phyloP scores from a whole-genome alignment of 2,797 vertebrate genomes.

The Gila robusta region DNA sequence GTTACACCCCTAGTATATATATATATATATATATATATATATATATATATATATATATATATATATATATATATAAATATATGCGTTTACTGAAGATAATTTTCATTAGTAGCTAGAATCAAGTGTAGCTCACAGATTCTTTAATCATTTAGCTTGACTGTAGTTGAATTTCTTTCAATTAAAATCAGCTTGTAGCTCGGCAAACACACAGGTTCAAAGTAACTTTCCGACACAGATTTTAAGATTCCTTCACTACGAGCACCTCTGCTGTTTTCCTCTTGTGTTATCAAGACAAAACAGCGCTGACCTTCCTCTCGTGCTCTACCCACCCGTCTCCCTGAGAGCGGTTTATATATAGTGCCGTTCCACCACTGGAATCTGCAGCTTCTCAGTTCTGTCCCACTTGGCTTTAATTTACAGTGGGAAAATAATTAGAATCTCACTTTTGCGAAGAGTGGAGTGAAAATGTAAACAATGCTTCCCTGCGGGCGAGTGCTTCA shows the following conservation, averaged over 20 bases:
- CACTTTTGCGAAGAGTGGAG: constrained; percentile 98
- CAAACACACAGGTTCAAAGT: background rate
- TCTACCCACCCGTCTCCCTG: constrained; percentile 31
- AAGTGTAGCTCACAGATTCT: background rate
- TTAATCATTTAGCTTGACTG: background rate
- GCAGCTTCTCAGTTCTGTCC: constrained; percentile 86
- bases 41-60: background rate
- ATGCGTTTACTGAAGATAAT: background rate
- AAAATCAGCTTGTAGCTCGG: background rate
- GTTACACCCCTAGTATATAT: too few species aligned
- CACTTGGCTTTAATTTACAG: constrained; percentile 99
- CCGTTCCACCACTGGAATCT: constrained; percentile 70
- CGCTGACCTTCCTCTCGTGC: constrained; percentile 23
- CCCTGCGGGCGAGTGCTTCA: constrained; percentile 99
- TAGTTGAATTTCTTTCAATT: background rate
- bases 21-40: background rate
- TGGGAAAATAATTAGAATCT: constrained; percentile 99
- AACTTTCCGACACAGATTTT: background rate
- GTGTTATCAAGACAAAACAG: constrained; percentile 27
- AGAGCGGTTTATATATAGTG: constrained; percentile 55
- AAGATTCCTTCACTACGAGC: background rate
- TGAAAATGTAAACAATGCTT: constrained; percentile 99
- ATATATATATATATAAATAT: too few species aligned
- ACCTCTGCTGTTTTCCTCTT: background rate
- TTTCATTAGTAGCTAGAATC: background rate